Evolutionary conservation across 1,140 invertebrate genomes (phyloP).

Genomic region (Dryas iulia): DNA sequence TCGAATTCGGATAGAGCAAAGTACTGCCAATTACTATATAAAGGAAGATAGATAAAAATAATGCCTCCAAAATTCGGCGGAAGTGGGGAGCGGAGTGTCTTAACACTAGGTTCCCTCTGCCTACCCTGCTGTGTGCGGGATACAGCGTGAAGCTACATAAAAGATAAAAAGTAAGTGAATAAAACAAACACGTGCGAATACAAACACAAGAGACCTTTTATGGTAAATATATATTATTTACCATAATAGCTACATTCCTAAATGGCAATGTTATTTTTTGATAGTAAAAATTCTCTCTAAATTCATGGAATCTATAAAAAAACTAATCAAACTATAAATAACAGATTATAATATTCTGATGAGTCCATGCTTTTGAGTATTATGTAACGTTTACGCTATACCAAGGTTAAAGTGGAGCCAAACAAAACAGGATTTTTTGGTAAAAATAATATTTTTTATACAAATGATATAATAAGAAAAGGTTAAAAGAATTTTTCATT

Average conservation of each 20-base stretch:
- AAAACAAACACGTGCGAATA: neutral
- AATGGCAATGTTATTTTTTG: neutral
- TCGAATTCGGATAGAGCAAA: no score
- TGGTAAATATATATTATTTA: no score
- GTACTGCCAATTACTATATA: no score
- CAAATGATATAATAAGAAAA: neutral
- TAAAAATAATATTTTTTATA: neutral
- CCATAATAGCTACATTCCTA: neutral
- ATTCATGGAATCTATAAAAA: neutral
- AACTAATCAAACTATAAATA: neutral
- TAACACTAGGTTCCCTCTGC: no score
- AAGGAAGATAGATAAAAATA: no score
- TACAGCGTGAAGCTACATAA: no score
- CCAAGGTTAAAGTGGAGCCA: neutral
- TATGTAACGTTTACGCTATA: neutral
- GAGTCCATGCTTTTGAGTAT: neutral
- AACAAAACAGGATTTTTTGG: neutral
- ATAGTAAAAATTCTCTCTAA: neutral
- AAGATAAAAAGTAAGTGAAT: no score
- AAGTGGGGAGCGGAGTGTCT: no score
- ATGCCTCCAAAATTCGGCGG: no score
- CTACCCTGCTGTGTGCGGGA: no score
- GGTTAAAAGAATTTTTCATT: neutral
- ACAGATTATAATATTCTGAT: neutral
- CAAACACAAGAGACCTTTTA: no score